Conservation (phyloP, 2,888 invertebrate genomes). For the Campoplex capitator region DNA sequence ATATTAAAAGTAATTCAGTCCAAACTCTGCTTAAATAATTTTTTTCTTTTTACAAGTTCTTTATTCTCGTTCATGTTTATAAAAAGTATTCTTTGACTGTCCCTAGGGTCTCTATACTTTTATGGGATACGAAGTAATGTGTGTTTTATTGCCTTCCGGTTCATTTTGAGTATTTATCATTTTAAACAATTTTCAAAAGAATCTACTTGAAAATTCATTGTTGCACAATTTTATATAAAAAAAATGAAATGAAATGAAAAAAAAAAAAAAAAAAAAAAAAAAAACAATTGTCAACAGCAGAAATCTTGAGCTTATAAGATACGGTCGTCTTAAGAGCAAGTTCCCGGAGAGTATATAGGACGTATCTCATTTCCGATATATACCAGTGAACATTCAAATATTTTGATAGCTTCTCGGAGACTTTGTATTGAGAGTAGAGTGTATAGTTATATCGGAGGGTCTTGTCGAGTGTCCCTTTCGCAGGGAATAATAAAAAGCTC, state of each 20-base stretch:
- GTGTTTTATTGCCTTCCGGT: too few species aligned
- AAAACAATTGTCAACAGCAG: not conserved
- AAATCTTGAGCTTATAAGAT: not conserved
- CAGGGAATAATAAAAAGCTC: conserved; percentile 33
- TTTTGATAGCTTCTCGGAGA: conserved; percentile 33
- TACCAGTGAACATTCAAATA: not conserved
- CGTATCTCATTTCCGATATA: not conserved
- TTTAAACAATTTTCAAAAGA: not conserved
- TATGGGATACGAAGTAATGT: too few species aligned
- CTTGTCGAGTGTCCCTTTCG: conserved; percentile 17
- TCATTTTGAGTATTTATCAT: too few species aligned
- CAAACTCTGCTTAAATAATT: too few species aligned
- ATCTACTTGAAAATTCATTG: not conserved
- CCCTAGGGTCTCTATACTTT: too few species aligned
- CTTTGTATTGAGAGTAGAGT: not conserved
- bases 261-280: not conserved
- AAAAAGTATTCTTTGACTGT: too few species aligned
- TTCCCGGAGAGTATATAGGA: not conserved
- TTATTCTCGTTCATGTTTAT: too few species aligned
- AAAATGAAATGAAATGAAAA: too few species aligned
- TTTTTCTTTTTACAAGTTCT: too few species aligned
- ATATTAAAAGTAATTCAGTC: too few species aligned
- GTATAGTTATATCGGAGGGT: conserved; percentile 15
- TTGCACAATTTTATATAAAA: not conserved
- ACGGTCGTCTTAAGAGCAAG: not conserved